Conservation (phyloP, 2,113 vertebrate species). For the Nothoprocta perdicaria region DNA sequence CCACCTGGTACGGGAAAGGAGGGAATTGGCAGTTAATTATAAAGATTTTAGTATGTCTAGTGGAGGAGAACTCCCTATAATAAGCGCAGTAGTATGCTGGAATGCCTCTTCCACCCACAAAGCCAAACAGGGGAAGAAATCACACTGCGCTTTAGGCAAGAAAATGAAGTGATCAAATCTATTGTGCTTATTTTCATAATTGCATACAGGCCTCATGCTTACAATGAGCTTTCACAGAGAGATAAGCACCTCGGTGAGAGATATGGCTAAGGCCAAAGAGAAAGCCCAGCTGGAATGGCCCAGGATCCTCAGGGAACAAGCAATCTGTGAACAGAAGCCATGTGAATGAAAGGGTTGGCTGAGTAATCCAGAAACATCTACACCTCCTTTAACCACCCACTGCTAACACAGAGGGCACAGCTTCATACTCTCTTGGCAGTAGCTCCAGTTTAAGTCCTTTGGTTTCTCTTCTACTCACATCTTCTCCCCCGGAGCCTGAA, state of each 20-base stretch:
- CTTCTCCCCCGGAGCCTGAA: background rate
- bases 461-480: background rate
- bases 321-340: background rate
- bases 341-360: background rate
- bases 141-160: constrained; percentile 26
- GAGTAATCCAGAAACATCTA: background rate
- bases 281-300: background rate
- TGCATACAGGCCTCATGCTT: background rate
- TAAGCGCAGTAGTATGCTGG: constrained; percentile 3
- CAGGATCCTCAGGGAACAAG: background rate
- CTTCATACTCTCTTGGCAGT: background rate
- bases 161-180: background rate
- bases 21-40: constrained; percentile 65
- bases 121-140: constrained; percentile 36
- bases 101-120: constrained; percentile 41
- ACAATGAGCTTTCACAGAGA: background rate
- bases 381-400: background rate
- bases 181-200: constrained; percentile 23
- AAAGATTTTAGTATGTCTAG: constrained; percentile 59
- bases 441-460: background rate
- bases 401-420: background rate
- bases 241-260: background rate
- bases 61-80: constrained; percentile 37
- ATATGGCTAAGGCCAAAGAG: background rate
- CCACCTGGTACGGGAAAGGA: constrained; percentile 16